These are phyloP conservation scores for Pyrocephalus nanus DNA, from an alignment of 2,797 vertebrate genomes.

Conservation along the genomic window DNA sequence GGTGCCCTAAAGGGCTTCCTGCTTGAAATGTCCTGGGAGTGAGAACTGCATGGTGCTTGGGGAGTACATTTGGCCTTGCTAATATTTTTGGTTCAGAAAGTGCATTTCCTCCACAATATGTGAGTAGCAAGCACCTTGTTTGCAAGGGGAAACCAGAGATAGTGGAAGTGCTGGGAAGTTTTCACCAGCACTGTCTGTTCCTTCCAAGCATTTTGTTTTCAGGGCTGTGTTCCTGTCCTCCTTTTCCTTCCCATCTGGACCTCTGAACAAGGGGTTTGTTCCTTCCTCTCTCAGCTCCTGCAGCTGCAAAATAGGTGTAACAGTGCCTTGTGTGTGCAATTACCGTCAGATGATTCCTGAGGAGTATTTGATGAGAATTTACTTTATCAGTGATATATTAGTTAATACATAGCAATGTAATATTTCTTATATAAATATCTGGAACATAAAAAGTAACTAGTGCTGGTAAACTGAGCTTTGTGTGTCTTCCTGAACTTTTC, in stretches of 20 bases:
- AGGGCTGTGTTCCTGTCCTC: not conserved
- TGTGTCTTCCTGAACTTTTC: not conserved
- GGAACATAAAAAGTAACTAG: not conserved
- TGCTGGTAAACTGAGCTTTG: not conserved
- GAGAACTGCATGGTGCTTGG: not conserved
- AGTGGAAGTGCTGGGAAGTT: not conserved
- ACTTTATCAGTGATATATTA: not conserved
- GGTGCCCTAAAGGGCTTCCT: rapidly evolving
- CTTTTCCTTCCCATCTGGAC: not conserved
- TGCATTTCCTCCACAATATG: not conserved
- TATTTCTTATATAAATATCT: not conserved
- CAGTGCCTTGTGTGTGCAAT: not conserved
- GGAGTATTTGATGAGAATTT: not conserved
- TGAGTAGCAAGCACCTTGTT: not conserved
- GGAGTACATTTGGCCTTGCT: not conserved
- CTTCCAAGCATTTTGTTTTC: not conserved
- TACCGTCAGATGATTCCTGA: not conserved
- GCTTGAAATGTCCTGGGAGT: not conserved
- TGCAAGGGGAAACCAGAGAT: not conserved
- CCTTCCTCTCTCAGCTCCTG: not conserved
- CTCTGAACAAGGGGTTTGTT: not conserved
- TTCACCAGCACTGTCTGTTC: not conserved
- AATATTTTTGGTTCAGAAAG: not conserved
- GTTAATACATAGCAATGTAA: not conserved
- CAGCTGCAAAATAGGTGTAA: not conserved